Base-by-base conservation (phyloP, 2,113 vertebrate species). In the Reinhardtius hippoglossoides region DNA sequence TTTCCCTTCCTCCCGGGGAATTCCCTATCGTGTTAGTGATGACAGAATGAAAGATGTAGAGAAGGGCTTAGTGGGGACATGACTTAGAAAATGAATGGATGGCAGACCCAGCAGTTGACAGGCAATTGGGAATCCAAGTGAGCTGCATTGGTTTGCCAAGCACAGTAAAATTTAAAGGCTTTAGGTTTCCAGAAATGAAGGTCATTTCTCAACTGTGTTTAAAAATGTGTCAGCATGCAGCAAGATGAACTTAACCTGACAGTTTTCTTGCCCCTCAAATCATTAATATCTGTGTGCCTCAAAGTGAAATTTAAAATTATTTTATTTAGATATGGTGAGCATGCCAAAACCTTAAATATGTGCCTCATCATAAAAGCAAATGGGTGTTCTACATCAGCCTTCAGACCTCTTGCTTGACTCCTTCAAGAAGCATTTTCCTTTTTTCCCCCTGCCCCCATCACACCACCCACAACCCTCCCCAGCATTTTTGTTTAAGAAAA, bases 151-250 rank as follows among this genome's bases (percentile, higher is more conserved):
- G 74, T 85, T 86, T 88, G 91, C 92, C 89, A 93, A 92, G 86
- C 85, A 81, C 87, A 87, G 86, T 83, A 74, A 89, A 88, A 90
- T 59, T 75, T 74, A 87, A 91, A 85, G 82, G 75, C 84, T 77
- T 72, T 73, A 58, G 82, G 80, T 93, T 87, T 92, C 86, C 89
- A 90, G 67, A 93, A 92, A 94, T 85, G 83, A 94, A 87, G 89
- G 86, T 91, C 78, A 91, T 94, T 94, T 89, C 87, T 93, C 89
- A 94, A 84, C 88, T 79, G 76, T 91, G 87, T 92, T 94, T 92
- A 88, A 93, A 93, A 91, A 91, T 89, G 85, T 92, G 91, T 91
- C 86, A 90, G 80, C 85, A 88, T 83, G 67, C 86, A 80, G 77
- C 60, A 65, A 84, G 89, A 90, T 85, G 70, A 75, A 81, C 80